These are phyloP conservation scores for Leiothrix lutea DNA, from an alignment of 2,113 vertebrate genomes.

Conservation along the genomic window DNA sequence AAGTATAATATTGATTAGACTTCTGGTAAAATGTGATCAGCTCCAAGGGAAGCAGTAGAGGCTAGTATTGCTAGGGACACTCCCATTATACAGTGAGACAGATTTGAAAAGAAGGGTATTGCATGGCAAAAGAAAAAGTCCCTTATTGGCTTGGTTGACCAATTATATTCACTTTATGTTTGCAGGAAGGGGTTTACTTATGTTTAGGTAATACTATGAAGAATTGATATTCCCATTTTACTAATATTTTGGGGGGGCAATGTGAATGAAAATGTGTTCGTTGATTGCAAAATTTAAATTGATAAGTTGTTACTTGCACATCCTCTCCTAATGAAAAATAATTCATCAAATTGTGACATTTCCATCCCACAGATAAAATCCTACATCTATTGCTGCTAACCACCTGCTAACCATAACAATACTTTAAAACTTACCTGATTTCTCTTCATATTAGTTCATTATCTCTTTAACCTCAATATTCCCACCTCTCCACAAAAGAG, in stretches of 20 bases:
- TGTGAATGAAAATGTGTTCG: not conserved
- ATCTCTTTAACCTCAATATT: not conserved
- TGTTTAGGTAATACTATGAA: not conserved
- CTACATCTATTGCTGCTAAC: not conserved
- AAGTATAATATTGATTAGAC: not conserved
- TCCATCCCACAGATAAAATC: not conserved
- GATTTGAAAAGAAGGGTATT: not conserved
- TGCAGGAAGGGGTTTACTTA: not conserved
- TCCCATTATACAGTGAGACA: not conserved
- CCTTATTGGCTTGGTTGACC: not conserved
- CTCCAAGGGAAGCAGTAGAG: not conserved
- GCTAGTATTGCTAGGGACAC: not conserved
- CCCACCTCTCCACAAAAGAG: not conserved
- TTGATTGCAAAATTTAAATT: not conserved
- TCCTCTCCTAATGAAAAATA: not conserved
- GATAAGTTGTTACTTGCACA: not conserved
- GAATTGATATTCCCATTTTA: not conserved
- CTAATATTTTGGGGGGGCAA: not conserved
- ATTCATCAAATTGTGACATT: not conserved
- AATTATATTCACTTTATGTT: not conserved
- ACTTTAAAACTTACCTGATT: not conserved
- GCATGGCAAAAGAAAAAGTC: not conserved
- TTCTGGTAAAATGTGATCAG: not conserved
- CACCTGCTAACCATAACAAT: fast-evolving
- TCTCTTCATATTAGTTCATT: not conserved